phyloP scores from a whole-genome alignment of 1,140 invertebrate genomes.

The Dinoponera quadriceps region DNA sequence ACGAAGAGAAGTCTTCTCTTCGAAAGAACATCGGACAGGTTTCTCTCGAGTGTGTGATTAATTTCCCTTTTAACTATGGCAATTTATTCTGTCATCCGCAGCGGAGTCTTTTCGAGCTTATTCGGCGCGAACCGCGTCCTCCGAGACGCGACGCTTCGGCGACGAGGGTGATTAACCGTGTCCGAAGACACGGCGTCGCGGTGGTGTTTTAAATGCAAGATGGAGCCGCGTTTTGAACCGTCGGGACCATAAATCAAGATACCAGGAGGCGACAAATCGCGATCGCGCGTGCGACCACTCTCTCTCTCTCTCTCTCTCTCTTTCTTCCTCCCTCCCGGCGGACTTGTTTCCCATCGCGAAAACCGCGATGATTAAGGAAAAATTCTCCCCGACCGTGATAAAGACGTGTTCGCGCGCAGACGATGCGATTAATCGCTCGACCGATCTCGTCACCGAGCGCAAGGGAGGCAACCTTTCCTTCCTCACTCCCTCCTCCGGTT shows the following conservation, averaged over 20 bases:
- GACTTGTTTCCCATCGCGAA: background rate
- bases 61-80: too few species aligned
- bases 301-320: background rate
- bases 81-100: too few species aligned
- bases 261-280: constrained; percentile 14
- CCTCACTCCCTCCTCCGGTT: background rate
- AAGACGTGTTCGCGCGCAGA: background rate
- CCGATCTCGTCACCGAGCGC: background rate
- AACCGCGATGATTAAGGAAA: background rate
- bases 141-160: too few species aligned
- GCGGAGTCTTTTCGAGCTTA: too few species aligned
- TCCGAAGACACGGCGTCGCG: too few species aligned
- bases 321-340: background rate
- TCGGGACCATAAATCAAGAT: constrained; percentile 1
- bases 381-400: background rate
- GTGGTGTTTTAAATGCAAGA: background rate
- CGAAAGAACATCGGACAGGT: too few species aligned
- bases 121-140: too few species aligned
- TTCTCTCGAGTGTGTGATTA: too few species aligned
- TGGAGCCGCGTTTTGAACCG: background rate
- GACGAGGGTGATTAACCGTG: too few species aligned
- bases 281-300: background rate
- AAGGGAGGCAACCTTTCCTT: background rate
- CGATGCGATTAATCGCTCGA: background rate
- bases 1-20: too few species aligned